These are phyloP conservation scores for Tiliacea citrago DNA, from an alignment of 2,888 invertebrate genomes.

Conservation along the genomic window DNA sequence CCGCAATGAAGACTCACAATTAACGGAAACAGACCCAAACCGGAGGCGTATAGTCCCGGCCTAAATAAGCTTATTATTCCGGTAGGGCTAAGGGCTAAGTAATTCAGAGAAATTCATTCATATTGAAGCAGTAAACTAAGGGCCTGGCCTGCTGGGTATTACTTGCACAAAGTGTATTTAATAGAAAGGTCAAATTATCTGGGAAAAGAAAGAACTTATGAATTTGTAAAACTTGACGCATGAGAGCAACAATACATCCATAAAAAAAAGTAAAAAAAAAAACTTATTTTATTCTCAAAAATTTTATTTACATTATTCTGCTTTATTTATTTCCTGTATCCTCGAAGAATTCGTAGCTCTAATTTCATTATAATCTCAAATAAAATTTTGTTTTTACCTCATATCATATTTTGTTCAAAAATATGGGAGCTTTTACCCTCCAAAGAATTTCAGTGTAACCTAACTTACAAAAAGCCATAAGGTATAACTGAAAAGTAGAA, in stretches of 20 bases:
- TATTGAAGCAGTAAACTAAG: slow-evolving; percentile 45
- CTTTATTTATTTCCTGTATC: background rate
- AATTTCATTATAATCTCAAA: background rate
- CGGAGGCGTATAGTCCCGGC: slow-evolving; percentile 21
- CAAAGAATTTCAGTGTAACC: slow-evolving; percentile 19
- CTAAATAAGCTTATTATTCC: slow-evolving; percentile 52
- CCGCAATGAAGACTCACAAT: slow-evolving; percentile 18
- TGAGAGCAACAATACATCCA: no score
- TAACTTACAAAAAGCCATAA: background rate
- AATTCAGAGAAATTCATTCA: slow-evolving; percentile 50
- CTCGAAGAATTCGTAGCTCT: background rate
- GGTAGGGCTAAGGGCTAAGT: slow-evolving; percentile 34
- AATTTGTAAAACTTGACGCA: background rate
- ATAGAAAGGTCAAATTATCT: background rate
- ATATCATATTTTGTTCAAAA: background rate
- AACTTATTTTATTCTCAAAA: no score
- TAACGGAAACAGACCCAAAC: slow-evolving; percentile 12
- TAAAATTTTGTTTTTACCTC: background rate
- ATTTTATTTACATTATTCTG: background rate
- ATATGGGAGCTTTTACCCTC: background rate
- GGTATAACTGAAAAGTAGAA: slow-evolving; percentile 26
- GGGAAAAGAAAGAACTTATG: background rate
- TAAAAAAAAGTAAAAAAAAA: background rate
- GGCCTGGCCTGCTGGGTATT: slow-evolving; percentile 2
- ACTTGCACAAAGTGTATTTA: slow-evolving; percentile 7